Conservation (phyloP, 2,888 invertebrate genomes). For the Orchesella flavescens region DNA sequence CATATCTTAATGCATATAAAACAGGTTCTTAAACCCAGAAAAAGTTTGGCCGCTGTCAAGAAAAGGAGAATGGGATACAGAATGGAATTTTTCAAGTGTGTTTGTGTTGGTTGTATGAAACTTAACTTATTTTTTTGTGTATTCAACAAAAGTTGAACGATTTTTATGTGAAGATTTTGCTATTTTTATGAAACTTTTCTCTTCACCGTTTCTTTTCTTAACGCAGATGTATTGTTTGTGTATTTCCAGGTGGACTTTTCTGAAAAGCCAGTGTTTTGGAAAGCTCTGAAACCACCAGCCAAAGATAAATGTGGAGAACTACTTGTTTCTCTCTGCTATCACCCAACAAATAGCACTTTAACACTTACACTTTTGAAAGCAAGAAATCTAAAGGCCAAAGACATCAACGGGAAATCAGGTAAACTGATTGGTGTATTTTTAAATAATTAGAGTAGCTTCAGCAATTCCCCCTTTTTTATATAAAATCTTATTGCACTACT, state of each 20-base stretch:
- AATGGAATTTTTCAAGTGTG: background rate
- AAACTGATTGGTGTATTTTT: no score
- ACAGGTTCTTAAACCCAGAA: background rate
- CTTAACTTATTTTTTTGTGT: no score
- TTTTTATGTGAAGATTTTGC: no score
- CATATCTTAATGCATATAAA: background rate
- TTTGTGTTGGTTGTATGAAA: background rate
- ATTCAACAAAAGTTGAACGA: no score
- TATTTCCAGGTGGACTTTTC: slow-evolving; percentile 86
- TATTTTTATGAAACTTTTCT: slow-evolving; percentile 17
- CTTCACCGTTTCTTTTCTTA: background rate
- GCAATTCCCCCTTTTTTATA: no score
- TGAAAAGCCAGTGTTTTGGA: slow-evolving; percentile 96
- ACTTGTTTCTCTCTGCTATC: slow-evolving; percentile 93
- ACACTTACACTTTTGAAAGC: slow-evolving; percentile 93
- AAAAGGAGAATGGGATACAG: no score
- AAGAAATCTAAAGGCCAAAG: slow-evolving; percentile 94
- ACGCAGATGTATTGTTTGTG: background rate
- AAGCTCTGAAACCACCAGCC: slow-evolving; percentile 91
- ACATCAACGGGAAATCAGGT: slow-evolving; percentile 96
- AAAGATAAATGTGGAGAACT: slow-evolving; percentile 95
- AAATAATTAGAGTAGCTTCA: no score
- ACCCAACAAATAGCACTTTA: slow-evolving; percentile 94
- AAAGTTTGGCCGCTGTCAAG: slow-evolving; percentile 22
- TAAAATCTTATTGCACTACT: no score